Evolutionary conservation across 2,797 vertebrate genomes (phyloP).

Genomic region (Phyllotis vaccarum): DNA sequence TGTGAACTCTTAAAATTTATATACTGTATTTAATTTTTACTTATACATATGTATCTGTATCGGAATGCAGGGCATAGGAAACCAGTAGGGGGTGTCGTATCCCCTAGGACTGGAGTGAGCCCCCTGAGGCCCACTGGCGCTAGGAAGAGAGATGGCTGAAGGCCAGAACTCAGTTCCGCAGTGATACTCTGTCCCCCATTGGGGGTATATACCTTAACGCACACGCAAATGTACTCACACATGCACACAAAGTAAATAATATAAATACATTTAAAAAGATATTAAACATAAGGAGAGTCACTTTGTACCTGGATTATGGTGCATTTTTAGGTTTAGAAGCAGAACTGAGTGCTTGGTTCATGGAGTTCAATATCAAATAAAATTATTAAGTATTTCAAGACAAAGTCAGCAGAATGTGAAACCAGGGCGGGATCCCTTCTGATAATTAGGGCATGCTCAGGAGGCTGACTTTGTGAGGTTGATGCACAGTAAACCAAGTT

Average conservation of each 20-base stretch:
- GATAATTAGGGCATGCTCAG: neutral
- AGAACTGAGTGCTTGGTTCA: neutral
- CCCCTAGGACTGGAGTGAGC: neutral
- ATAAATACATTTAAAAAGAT: neutral
- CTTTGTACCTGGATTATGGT: neutral
- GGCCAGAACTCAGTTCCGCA: neutral
- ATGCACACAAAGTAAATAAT: neutral
- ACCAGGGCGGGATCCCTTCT: neutral
- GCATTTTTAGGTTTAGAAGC: conserved; percentile 1
- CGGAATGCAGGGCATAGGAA: no score
- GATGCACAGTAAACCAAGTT: neutral
- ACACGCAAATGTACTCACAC: no score
- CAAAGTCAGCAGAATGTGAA: neutral
- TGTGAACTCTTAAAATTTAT: neutral
- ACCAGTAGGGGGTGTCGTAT: neutral
- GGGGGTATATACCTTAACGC: no score
- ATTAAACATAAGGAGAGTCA: neutral
- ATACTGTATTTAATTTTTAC: neutral
- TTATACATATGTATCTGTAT: neutral
- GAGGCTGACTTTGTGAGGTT: neutral
- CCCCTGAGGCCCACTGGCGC: neutral
- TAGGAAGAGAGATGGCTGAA: no score
- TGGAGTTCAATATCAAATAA: neutral
- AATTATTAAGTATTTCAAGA: conserved; percentile 10
- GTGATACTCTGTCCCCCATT: neutral